These are phyloP conservation scores for Cyprinodon tularosa DNA, from an alignment of 2,113 vertebrate species.

Conservation along the genomic window DNA sequence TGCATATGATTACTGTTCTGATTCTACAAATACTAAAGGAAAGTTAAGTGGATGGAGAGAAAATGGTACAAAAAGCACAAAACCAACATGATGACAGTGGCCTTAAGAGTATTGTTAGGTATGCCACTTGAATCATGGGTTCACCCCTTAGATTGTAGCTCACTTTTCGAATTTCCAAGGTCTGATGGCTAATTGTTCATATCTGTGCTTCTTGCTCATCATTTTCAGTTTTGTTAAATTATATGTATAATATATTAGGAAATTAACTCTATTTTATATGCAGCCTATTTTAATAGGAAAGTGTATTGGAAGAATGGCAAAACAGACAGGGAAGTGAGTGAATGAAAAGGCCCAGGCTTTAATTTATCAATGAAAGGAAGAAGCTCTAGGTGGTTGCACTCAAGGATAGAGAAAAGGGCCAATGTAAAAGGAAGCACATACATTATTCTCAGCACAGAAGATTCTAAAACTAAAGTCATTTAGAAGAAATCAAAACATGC, in stretches of 20 bases:
- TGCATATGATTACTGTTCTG: too few relatives aligned
- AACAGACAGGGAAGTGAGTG: conserved; percentile 25
- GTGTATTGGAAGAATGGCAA: conserved; percentile 13
- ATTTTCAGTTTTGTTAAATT: too few relatives aligned
- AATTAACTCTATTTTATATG: not conserved
- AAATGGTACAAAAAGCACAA: too few relatives aligned
- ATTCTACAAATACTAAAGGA: too few relatives aligned
- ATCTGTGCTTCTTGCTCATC: not conserved
- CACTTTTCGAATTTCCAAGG: not conserved
- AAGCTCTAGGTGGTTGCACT: conserved; percentile 34
- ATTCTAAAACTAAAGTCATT: conserved; percentile 32
- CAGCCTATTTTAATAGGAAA: conserved; percentile 22
- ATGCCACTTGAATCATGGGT: not conserved
- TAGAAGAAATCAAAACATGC: conserved; percentile 12
- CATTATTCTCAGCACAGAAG: conserved; percentile 32
- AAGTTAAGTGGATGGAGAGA: too few relatives aligned
- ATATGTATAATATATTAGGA: too few relatives aligned
- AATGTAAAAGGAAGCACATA: conserved; percentile 42
- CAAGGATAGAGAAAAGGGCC: conserved; percentile 21
- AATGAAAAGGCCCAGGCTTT: conserved; percentile 50
- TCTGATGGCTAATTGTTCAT: not conserved
- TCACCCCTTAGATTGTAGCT: not conserved
- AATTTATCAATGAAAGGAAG: conserved; percentile 25
- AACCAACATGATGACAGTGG: too few relatives aligned
- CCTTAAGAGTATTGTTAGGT: too few relatives aligned